phyloP scores from a whole-genome alignment of 2,113 vertebrate genomes.

The Saguinus midas region DNA sequence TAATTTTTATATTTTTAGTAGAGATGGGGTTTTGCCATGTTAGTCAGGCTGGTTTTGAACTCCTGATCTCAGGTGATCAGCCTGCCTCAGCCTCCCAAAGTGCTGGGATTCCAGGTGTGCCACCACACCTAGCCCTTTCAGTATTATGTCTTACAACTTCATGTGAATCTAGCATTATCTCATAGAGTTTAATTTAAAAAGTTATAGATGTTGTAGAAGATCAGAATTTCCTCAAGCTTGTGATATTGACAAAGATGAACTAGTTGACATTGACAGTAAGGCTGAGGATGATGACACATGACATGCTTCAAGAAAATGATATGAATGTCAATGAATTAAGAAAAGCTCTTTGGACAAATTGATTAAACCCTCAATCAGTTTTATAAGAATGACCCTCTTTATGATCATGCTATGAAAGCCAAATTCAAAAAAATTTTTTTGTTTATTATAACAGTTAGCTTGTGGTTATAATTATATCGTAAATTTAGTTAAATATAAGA shows the following conservation, averaged over 20 bases:
- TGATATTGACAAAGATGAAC: neutral
- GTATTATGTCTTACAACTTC: neutral
- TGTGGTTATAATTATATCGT: slow-evolving; percentile 13
- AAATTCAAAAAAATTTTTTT: neutral
- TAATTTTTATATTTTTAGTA: no score
- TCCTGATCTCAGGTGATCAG: no score
- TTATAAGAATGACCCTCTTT: slow-evolving; percentile 19
- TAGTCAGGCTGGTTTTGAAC: no score
- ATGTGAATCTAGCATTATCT: neutral
- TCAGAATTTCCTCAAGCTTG: neutral
- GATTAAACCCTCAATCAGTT: neutral
- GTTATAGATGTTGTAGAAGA: neutral
- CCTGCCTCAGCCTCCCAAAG: no score
- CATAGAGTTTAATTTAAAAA: slow-evolving; percentile 12
- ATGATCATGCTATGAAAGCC: neutral
- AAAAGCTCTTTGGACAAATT: slow-evolving; percentile 24
- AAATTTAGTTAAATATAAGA: neutral
- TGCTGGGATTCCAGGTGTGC: no score
- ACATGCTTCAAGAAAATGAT: neutral
- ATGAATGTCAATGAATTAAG: neutral
- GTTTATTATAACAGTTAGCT: neutral
- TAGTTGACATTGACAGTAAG: neutral
- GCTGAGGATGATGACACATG: neutral
- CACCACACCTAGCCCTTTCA: no score
- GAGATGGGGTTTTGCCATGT: no score